Evolutionary conservation across 1,140 invertebrate genomes (phyloP).

Genomic region (Papilio machaon): DNA sequence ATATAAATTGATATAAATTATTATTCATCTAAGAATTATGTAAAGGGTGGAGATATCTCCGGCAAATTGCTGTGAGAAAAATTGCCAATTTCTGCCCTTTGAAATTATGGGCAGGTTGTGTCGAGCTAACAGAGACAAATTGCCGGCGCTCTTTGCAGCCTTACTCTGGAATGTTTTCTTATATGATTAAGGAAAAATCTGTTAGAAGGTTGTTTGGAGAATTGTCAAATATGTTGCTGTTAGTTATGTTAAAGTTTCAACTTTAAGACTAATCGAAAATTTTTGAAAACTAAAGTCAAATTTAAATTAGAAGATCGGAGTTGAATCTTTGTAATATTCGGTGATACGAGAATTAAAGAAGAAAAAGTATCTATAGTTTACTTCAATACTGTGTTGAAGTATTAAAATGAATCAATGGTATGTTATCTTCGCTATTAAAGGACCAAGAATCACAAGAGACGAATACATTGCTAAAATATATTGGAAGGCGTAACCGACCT

Average conservation of each 20-base stretch:
- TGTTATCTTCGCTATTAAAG: background rate
- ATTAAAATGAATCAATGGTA: background rate
- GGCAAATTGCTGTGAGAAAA: slow-evolving; percentile 34
- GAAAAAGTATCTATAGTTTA: background rate
- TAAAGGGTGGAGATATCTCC: slow-evolving; percentile 30
- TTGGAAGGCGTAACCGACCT: slow-evolving; percentile 21
- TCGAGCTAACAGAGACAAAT: slow-evolving; percentile 37
- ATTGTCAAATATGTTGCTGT: background rate
- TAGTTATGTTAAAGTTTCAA: background rate
- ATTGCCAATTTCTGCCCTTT: slow-evolving; percentile 39
- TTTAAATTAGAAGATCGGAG: too few relatives aligned
- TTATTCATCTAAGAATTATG: slow-evolving; percentile 26
- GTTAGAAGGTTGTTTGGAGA: background rate
- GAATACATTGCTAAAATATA: slow-evolving; percentile 26
- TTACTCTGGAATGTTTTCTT: slow-evolving; percentile 24
- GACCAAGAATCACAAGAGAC: background rate
- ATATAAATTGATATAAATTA: slow-evolving; percentile 33
- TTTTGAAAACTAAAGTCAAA: too few relatives aligned
- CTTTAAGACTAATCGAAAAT: background rate
- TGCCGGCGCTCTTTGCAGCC: slow-evolving; percentile 9
- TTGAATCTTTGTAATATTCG: too few relatives aligned
- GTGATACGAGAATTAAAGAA: background rate
- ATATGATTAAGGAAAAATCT: slow-evolving; percentile 14
- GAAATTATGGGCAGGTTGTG: slow-evolving; percentile 38
- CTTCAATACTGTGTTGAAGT: background rate